These are phyloP conservation scores for Linyphia triangularis DNA, from an alignment of 2,888 invertebrate genomes.

Conservation along the genomic window DNA sequence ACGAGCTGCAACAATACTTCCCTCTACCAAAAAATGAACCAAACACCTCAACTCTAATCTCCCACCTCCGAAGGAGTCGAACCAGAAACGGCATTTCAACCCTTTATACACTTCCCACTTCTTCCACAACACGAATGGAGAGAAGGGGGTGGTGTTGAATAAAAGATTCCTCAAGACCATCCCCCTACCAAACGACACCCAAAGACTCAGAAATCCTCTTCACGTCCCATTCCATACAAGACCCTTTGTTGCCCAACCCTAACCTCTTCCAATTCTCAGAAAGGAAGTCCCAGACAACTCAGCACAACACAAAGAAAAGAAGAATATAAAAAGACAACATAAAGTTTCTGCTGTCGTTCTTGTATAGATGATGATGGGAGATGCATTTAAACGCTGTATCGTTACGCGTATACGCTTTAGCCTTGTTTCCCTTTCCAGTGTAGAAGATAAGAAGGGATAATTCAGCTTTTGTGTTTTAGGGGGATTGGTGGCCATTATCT, in stretches of 20 bases:
- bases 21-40: no score
- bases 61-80: no score
- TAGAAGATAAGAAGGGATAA: neutral
- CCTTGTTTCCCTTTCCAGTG: neutral
- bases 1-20: no score
- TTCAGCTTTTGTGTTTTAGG: constrained; percentile 3
- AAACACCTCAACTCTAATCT: no score
- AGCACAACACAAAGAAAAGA: neutral
- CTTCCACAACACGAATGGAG: neutral
- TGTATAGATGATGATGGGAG: constrained; percentile 1
- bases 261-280: neutral
- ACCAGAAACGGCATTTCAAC: no score
- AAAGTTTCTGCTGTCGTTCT: neutral
- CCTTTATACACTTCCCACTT: neutral
- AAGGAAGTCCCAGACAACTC: neutral
- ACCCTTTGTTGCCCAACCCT: neutral
- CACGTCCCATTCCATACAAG: neutral
- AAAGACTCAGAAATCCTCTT: neutral
- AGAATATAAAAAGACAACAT: neutral
- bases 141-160: no score
- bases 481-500: neutral
- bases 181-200: neutral
- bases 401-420: neutral
- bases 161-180: no score
- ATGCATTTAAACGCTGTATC: neutral